Base-by-base conservation (phyloP, 2,888 invertebrate genomes). In the Pammene aurita region DNA sequence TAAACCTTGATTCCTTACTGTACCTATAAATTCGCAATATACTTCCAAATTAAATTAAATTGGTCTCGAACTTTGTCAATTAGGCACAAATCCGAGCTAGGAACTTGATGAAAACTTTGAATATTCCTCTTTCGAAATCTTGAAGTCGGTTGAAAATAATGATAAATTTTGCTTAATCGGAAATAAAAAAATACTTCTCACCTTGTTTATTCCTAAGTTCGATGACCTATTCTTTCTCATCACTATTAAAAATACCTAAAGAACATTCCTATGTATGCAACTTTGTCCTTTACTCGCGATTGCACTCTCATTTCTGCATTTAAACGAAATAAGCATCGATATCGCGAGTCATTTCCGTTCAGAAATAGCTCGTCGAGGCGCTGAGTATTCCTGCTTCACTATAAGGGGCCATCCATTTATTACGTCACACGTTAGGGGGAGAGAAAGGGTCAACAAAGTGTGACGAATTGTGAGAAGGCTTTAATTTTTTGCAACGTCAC, bases 341-440 rank as follows among this genome's bases (percentile, higher is more conserved):
- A 61, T 55, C 60, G 46, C 52, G n/a, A 26, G 56, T 48, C 26
- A 67, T 67, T 67, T 67, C 67, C 67, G 18, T 10, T 48, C 67
- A 62, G 48, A 62, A 62, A 67, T 50, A n/a, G 62, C n/a, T n/a
- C 44, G 26, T 16, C 56, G 26, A 26, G 16, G 52, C 61, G 14
- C 38, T 42, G 13, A 26, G 6, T 11, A 5, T 26, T 44, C 44
- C 26, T 26, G 26, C 26, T 26, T 26, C 4, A 26, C 26, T 26
- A 4, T 4, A 26, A 26, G 26, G 26, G 26, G 26, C 1, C 26
- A 26, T 26, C 26, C 26, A 26, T 26, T 1, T 26, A 26, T 26
- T 4, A 26, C 26, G 26, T 26, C 26, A 26, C 4, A 26, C 26
- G 26, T 26, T 26, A 26, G 26, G 26, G 26, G n/a, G n/a, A n/a